phyloP scores from a whole-genome alignment of 2,113 vertebrate species.

The Murina feae region DNA sequence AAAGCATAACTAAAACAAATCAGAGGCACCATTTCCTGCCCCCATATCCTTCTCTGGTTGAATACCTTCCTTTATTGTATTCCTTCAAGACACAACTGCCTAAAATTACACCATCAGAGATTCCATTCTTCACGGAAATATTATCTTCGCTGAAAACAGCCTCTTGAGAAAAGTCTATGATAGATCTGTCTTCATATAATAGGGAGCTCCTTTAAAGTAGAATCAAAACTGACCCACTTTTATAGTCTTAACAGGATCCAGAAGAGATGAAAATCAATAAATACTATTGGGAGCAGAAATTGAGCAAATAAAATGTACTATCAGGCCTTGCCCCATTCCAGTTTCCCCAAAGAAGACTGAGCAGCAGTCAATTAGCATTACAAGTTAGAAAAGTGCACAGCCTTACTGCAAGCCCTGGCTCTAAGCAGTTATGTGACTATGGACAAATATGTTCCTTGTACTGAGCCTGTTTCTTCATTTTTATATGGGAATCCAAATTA shows the following conservation, averaged over 20 bases:
- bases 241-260: not conserved
- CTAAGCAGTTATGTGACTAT: not conserved
- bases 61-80: not conserved
- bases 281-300: not conserved
- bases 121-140: constrained; percentile 22
- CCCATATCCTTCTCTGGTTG: not conserved
- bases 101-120: constrained; percentile 3
- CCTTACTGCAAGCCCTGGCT: not conserved
- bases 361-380: not conserved
- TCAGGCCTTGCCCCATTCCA: not conserved
- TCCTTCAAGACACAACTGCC: not conserved
- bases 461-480: not conserved
- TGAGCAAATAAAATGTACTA: not conserved
- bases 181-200: not conserved
- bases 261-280: not conserved
- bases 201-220: not conserved
- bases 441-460: not conserved
- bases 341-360: not conserved
- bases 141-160: constrained; percentile 13
- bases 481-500: constrained; percentile 41
- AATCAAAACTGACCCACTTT: not conserved
- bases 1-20: not conserved
- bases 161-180: constrained; percentile 20
- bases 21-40: not conserved
- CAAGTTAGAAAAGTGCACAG: not conserved